Evolutionary conservation across 2,113 vertebrate genomes (phyloP).

Genomic region (Mohoua ochrocephala): DNA sequence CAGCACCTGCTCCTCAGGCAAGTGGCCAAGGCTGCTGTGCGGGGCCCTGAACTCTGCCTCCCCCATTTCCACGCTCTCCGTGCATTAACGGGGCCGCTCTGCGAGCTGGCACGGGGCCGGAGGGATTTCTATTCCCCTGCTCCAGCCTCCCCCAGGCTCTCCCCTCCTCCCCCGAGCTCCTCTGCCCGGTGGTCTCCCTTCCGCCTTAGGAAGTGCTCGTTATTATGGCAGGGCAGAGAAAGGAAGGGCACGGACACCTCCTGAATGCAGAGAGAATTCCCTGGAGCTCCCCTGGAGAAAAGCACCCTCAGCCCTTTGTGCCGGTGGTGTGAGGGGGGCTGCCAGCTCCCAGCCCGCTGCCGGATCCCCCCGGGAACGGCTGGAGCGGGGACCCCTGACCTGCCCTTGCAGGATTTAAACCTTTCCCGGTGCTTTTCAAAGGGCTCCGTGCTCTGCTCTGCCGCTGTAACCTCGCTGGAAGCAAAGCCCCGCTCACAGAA

Average conservation of each 20-base stretch:
- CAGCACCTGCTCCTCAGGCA: conserved; percentile 75
- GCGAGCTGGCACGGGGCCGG: conserved; percentile 52
- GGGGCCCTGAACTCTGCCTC: conserved; percentile 64
- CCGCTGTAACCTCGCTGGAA: neutral
- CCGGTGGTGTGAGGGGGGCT: neutral
- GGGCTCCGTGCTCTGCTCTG: neutral
- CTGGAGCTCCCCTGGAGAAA: neutral
- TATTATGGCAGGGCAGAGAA: neutral
- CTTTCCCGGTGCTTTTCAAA: fast-evolving
- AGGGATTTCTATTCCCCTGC: conserved; percentile 40
- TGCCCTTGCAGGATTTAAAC: neutral
- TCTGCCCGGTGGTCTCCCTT: conserved; percentile 2
- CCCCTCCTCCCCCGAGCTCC: conserved; percentile 34
- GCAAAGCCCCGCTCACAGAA: neutral
- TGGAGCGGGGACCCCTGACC: neutral
- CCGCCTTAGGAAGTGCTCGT: conserved; percentile 54
- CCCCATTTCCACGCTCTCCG: neutral
- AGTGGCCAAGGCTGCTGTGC: conserved; percentile 63
- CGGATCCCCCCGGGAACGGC: fast-evolving
- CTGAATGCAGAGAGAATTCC: conserved; percentile 40
- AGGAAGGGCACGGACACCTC: conserved; percentile 33
- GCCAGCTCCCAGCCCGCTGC: neutral
- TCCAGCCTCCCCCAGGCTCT: conserved; percentile 8
- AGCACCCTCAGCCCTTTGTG: neutral
- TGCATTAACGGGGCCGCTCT: conserved; percentile 33